Evolutionary conservation across 2,797 vertebrate genomes (phyloP), one percentile per base, ranked within the genome.

Genomic region (Acropternis orthonyx): DNA sequence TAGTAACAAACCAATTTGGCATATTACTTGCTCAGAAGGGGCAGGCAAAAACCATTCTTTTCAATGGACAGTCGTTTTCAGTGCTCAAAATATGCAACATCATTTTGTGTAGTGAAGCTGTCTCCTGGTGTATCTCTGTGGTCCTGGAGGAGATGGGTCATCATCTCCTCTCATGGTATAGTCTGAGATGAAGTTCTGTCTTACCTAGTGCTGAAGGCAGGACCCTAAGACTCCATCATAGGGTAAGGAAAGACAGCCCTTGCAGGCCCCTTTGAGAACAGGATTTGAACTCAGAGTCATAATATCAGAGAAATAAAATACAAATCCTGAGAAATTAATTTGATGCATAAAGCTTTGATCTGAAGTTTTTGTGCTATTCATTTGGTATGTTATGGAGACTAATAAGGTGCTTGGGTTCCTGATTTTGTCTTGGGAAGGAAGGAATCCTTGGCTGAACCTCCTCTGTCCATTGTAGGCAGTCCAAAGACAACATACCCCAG

Each of bases 1-100:
- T 67, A 48, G 23, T 41, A 39, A 18, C 0, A 6, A 51, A 8
- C 18, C 13, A 44, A 0, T 80, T 62, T 17, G 19, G 5, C 56
- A 52, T 14, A 18, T 55, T 19, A 20, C 10, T 30, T 37, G 22
- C 59, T 85, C 30, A 36, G 14, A 72, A 56, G 14, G 22, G 8
- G 17, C 24, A 83, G 10, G 6, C 9, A 89, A n/a, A 66, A 82
- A 6, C 43, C 10, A 7, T 52, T 74, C 41, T 14, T 66, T 76
- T 67, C 27, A 72, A 10, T 5, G 32, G 28, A 17, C 27, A 28
- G 10, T 75, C 0, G 0, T 61, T 77, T 73, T 44, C 41, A 79
- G 41, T 15, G 12, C 46, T 74, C 27, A 68, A 4, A 61, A 20
- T 27, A 15, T 41, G 20, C 55, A 36, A 32, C 15, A 6, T 22